Evolutionary conservation across 2,113 vertebrate species (phyloP), one percentile per base, ranked within the genome.

Genomic region (Indri indri): DNA sequence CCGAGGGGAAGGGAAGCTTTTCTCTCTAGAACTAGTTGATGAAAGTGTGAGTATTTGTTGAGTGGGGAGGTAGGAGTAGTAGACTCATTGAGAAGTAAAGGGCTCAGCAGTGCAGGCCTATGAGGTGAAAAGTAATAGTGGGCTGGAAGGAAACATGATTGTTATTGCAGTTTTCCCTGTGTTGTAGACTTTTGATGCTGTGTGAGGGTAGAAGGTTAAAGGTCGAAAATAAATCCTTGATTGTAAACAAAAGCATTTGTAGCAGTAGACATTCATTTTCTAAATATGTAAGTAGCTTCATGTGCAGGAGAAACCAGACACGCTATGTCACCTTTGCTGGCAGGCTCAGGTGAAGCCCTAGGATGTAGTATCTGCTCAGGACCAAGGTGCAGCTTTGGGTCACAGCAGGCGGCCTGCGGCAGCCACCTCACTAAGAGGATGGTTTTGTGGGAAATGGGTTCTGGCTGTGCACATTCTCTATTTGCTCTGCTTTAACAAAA

Each of bases 1-100:
- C 40, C 99, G 99, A 17, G 99, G 99, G 1, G 99, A 99, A 68
- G 99, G 99, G 74, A 99, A 99, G 97, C 99, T 99, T 54, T 99
- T 99, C 96, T 99, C 99, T 70, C 98, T 99, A 96, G 99, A 99
- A 98, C 96, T 99, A 2, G 99, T 99, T 83, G 99, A 99, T 97
- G 99, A 99, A 98, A 99, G 99, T 3, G 99, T 99, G 98, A 99
- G 99, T 98, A 52, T 54, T 61, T 59, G 22, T 76, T 82, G 47
- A 3, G 2, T 76, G n/a, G 59, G 61, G 52, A 32, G 18, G 40
- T 40, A 91, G 90, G 90, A 93, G 94, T 68, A 88, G 73, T 87
- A 71, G 68, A 90, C 79, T 37, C 59, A 40, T 47, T 88, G 94
- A 88, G 97, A 96, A 96, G 91, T 79, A 6, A 92, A 97, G 93